Evolutionary conservation across 2,888 invertebrate genomes (phyloP).

Genomic region (Patella depressa): DNA sequence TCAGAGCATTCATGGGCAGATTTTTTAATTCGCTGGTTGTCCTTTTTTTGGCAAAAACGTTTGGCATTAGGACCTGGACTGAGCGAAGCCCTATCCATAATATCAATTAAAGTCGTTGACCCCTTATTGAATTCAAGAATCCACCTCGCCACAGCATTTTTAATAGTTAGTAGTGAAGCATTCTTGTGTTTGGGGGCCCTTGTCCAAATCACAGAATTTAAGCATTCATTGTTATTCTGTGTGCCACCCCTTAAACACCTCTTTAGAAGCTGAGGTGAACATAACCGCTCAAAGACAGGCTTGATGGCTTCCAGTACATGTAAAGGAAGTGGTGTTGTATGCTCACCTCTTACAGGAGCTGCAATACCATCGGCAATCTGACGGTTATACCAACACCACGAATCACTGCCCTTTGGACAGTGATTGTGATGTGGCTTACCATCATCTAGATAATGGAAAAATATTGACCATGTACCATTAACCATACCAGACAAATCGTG

Average conservation of each 20-base stretch:
- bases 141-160: slow-evolving; percentile 2
- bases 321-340: neutral
- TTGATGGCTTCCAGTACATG: neutral
- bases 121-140: neutral
- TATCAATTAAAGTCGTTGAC: neutral
- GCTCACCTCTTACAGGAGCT: neutral
- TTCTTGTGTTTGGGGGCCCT: slow-evolving; percentile 8
- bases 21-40: neutral
- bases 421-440: neutral
- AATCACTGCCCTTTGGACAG: neutral
- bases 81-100: neutral
- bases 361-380: neutral
- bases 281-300: neutral
- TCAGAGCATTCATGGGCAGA: neutral
- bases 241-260: slow-evolving; percentile 1
- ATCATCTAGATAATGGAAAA: neutral
- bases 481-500: no score
- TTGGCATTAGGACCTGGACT: neutral
- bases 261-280: neutral
- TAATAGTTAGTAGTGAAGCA: neutral
- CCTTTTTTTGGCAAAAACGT: neutral
- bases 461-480: slow-evolving; percentile 3
- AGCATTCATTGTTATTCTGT: slow-evolving; percentile 10
- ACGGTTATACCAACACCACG: no score
- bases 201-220: slow-evolving; percentile 13